Conservation (phyloP, 2,888 invertebrate genomes). For the Sthenelais limicola region DNA sequence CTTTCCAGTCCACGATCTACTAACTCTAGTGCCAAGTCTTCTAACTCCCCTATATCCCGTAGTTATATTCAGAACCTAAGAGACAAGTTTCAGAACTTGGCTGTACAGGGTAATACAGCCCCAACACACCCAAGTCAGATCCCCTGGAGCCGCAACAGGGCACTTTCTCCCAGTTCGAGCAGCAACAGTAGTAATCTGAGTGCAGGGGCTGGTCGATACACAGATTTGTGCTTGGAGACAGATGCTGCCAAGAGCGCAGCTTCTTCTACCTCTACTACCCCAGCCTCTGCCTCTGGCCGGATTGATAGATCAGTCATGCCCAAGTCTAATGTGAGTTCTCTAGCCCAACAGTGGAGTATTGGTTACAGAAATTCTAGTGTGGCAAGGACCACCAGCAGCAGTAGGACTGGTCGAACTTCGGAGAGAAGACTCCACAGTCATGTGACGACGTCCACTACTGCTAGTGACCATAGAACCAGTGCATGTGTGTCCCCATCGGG, state of each 20-base stretch:
- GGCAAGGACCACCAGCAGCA: not conserved
- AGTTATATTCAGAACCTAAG: slow-evolving; percentile 4
- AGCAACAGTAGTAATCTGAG: not conserved
- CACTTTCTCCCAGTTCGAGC: not conserved
- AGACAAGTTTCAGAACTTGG: slow-evolving; percentile 22
- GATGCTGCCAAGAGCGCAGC: slow-evolving; percentile 7
- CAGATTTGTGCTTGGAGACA: not conserved
- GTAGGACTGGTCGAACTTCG: slow-evolving; percentile 5
- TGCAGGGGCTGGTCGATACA: too few species aligned
- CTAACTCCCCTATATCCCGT: not conserved
- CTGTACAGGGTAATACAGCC: not conserved
- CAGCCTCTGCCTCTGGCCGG: not conserved
- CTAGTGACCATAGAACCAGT: too few species aligned
- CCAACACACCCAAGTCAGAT: not conserved
- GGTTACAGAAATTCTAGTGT: not conserved
- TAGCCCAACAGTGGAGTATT: slow-evolving; percentile 23
- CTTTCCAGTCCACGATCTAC: slow-evolving; percentile 4
- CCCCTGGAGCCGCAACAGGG: not conserved
- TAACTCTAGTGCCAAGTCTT: not conserved
- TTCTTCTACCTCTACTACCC: not conserved
- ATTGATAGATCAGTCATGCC: not conserved
- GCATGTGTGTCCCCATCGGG: not conserved
- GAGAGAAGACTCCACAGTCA: not conserved
- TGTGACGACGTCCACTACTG: slow-evolving; percentile 1
- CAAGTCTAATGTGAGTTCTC: not conserved